A percentile compares a stretch with the other conserved stretches of the same genome.
These are phyloP conservation scores for Lithophane socia DNA, from an alignment of 2,888 invertebrate genomes.

Conservation along the genomic window DNA sequence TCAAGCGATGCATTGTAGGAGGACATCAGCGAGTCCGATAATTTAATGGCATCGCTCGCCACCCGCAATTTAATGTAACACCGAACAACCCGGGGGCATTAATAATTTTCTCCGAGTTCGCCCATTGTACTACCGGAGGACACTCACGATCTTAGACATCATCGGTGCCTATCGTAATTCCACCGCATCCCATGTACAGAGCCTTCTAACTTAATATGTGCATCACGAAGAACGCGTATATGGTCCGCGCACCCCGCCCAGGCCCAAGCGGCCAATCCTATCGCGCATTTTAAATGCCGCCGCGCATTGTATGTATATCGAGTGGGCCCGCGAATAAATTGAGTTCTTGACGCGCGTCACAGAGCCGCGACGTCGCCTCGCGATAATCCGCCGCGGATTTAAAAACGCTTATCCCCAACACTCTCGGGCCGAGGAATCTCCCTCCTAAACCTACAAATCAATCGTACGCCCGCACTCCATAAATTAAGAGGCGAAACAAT, in stretches of 20 bases:
- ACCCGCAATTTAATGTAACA: conserved; percentile 83
- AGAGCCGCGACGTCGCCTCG: conserved; percentile 62
- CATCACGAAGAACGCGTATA: conserved; percentile 89
- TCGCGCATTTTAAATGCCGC: conserved; percentile 86
- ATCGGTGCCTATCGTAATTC: conserved; percentile 86
- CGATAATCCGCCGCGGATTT: conserved; percentile 70
- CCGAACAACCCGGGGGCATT: conserved; percentile 77
- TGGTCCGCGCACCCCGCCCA: conserved; percentile 84
- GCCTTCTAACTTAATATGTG: conserved; percentile 89
- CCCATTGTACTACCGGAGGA: conserved; percentile 81
- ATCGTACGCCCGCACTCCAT: conserved; percentile 88
- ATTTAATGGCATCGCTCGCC: conserved; percentile 79
- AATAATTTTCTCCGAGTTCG: conserved; percentile 78
- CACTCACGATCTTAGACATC: conserved; percentile 84
- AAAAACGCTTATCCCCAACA: conserved; percentile 80
- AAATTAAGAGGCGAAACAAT: conserved; percentile 89
- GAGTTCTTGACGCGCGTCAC: conserved; percentile 81
- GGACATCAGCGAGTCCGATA: conserved; percentile 77
- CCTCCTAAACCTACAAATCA: conserved; percentile 88
- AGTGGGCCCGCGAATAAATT: conserved; percentile 85
- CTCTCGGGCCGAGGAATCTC: conserved; percentile 78
- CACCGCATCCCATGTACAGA: conserved; percentile 86
- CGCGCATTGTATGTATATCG: conserved; percentile 90
- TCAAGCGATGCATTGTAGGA: conserved; percentile 67
- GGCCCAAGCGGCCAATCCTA: conserved; percentile 86